phyloP scores from a whole-genome alignment of 2,113 vertebrate species.

The Scophthalmus maximus region DNA sequence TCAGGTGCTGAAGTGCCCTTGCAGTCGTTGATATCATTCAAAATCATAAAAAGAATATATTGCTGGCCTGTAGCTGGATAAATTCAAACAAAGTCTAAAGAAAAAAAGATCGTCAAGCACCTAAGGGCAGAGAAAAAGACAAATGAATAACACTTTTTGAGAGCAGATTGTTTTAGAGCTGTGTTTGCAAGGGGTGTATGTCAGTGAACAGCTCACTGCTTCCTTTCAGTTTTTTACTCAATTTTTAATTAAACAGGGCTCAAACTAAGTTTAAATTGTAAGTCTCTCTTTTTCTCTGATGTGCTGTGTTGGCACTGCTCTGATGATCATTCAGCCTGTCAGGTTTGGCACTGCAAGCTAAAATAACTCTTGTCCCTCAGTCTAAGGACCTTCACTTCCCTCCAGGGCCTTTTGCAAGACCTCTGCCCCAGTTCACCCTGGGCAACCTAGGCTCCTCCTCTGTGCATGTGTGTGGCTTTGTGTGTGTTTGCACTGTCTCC shows the following conservation, averaged over 20 bases:
- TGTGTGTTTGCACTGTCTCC: conserved; percentile 65
- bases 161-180: conserved; percentile 21
- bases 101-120: conserved; percentile 30
- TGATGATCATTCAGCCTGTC: conserved; percentile 46
- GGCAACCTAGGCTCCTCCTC: conserved; percentile 81
- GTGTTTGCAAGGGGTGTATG: conserved; percentile 10
- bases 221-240: conserved; percentile 5
- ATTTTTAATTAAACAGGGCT: background rate
- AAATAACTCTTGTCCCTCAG: conserved; percentile 67
- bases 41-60: conserved; percentile 30
- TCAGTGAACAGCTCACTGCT: conserved; percentile 21
- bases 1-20: conserved; percentile 33
- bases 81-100: conserved; percentile 49
- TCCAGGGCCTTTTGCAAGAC: conserved; percentile 70
- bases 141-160: conserved; percentile 58
- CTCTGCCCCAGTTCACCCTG: conserved; percentile 81
- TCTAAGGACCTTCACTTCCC: conserved; percentile 71
- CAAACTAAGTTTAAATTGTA: background rate
- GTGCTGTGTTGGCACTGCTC: conserved; percentile 14
- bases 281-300: conserved; percentile 8
- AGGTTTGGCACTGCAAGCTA: conserved; percentile 47
- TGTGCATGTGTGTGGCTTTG: conserved; percentile 41
- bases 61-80: conserved; percentile 39
- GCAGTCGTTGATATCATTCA: conserved; percentile 27
- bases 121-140: conserved; percentile 44